Base-by-base conservation (phyloP, 2,797 vertebrate genomes). In the Chaunax sp. region DNA sequence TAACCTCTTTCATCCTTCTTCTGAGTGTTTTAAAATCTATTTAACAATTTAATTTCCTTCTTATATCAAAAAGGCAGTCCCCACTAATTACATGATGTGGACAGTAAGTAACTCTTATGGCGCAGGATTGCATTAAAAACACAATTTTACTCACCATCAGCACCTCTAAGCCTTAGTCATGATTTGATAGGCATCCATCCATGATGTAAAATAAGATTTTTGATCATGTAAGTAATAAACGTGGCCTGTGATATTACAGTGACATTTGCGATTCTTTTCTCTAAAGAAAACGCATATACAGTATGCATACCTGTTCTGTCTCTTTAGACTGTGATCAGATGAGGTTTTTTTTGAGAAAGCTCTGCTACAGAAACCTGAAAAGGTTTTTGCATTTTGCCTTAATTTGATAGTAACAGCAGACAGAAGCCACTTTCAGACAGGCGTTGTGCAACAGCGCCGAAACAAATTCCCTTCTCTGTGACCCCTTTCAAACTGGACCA, bases 31-130 rank as follows among this genome's bases (percentile, higher is more conserved):
- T 37, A 23, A 51, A 37, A 41, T 23, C 7, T 30, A 5, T 9
- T 5, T 30, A 9, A 30, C 5, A 51, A 40, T 19, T 55, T 13
- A 1, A 38, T 69, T 74, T 40, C 25, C 47, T 54, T 1, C 6
- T 66, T 49, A 52, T 51, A 18, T 56, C 61, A 60, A 28, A 20
- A 22, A 62, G 18, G 25, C 25, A 53, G 68, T 52, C 11, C 10
- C 15, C 19, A 43, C 23, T n/a, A n/a, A n/a, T n/a, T n/a, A n/a
- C n/a, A n/a, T n/a, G n/a, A n/a, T n/a, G n/a, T n/a, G n/a, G n/a
- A n/a, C n/a, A n/a, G n/a, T n/a, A n/a, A n/a, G n/a, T n/a, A n/a
- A n/a, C n/a, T n/a, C n/a, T n/a, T 49, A 64, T 26, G 35, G 14
- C 8, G 20, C 53, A 58, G 25, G 19, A 47, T 38, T 16, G 41